Base-by-base conservation (phyloP, 2,797 vertebrate genomes). In the Peromyscus eremicus region DNA sequence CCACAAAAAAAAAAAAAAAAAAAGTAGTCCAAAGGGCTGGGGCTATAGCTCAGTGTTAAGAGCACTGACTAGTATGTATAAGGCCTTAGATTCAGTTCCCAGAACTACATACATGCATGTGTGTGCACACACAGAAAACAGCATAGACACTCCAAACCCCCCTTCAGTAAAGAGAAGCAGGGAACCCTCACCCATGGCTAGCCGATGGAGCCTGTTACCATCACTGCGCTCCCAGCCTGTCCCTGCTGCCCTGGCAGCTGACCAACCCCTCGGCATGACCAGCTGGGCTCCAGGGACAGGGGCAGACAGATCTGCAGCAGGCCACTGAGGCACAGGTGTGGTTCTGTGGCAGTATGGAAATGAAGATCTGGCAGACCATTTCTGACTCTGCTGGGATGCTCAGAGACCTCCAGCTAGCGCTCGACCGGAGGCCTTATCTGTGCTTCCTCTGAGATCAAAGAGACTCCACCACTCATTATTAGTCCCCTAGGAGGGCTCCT, bases 81-180 rank as follows among this genome's bases (percentile, higher is more conserved):
- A 64, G 55, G 17, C 12, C 80, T 52, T 17, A 43, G 34, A 62
- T 29, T 62, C 29, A n/a, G 43, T 29, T 7, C 34, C 43, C 29
- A 76, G 55, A 29, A 52, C 40, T 49, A 49, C 21, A 37, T 7
- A 8, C 37, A 17, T 32, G 7, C 55, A 46, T 62, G 52, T 29
- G 25, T 14, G 6, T 23, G 11, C 34, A 40, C 89, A 32, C 75
- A 68, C 34, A 90, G 14, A 90, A 37, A 93, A 55, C 81, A 83
- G n/a, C 57, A 77, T 3, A 79, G 70, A 94, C 73, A 43, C 12
- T 23, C 73, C 37, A 27, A 49, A 66, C 49, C 5, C n/a, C n/a
- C 68, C 40, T 87, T 86, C 14, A 52, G 43, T 62, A 84, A 93
- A 49, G 88, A 83, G 49, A 80, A 73, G 27, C 29, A 94, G 68